A percentile compares a stretch with the other conserved stretches of the same genome.
These are phyloP conservation scores for Mesorhabditis sp. DNA, from an alignment of 2,888 invertebrate genomes.

Conservation along the genomic window DNA sequence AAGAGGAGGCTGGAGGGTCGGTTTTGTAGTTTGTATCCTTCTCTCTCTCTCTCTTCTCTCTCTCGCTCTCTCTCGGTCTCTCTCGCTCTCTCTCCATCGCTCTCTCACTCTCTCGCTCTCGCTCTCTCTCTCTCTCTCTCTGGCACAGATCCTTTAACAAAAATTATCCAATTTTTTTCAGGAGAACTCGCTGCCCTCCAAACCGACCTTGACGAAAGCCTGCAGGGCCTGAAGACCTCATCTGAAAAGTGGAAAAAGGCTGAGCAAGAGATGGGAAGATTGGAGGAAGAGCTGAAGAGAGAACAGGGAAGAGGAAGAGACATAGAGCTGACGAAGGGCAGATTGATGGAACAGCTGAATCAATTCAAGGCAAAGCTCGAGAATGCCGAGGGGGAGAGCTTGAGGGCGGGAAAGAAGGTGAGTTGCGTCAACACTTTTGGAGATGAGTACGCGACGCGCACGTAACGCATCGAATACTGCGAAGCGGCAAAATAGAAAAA, in stretches of 20 bases:
- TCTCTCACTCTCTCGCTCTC: neutral
- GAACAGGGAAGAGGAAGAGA: constrained; percentile 96
- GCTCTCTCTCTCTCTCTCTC: neutral
- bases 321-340: constrained; percentile 96
- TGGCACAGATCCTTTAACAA: no score
- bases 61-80: neutral
- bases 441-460: no score
- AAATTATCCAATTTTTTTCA: neutral
- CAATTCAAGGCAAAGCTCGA: constrained; percentile 93
- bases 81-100: neutral
- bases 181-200: constrained; percentile 57
- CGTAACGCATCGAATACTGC: no score
- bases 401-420: constrained; percentile 95
- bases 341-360: constrained; percentile 94
- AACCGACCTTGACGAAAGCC: constrained; percentile 93
- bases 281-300: constrained; percentile 96
- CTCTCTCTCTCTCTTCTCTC: neutral
- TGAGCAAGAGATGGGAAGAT: constrained; percentile 94
- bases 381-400: constrained; percentile 92
- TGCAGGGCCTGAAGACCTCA: constrained; percentile 96
- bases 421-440: constrained; percentile 61
- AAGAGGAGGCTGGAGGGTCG: constrained; percentile 61
- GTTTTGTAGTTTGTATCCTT: neutral
- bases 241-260: constrained; percentile 99
- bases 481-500: no score